Evolutionary conservation across 2,797 vertebrate genomes (phyloP).

Genomic region (Acanthurus tractus): DNA sequence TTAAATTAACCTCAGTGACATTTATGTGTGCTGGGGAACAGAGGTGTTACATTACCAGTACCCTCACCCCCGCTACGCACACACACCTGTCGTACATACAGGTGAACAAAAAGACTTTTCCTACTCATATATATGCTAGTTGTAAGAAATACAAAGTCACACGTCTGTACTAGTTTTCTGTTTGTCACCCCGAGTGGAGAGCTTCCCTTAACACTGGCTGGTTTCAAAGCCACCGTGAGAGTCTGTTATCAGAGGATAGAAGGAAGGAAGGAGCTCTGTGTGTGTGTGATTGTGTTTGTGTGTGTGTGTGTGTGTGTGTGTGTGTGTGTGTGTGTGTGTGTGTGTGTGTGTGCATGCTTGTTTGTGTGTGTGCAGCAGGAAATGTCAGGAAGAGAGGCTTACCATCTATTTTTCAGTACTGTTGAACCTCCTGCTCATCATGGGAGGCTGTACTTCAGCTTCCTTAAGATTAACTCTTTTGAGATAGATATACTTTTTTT

Average conservation of each 20-base stretch:
- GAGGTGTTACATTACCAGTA: constrained; percentile 79
- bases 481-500: constrained; percentile 62
- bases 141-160: constrained; percentile 51
- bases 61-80: constrained; percentile 60
- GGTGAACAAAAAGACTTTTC: constrained; percentile 67
- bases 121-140: constrained; percentile 45
- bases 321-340: constrained; percentile 20
- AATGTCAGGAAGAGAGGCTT: constrained; percentile 77
- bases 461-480: constrained; percentile 66
- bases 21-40: constrained; percentile 78
- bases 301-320: constrained; percentile 24
- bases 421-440: constrained; percentile 71
- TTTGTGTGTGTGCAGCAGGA: constrained; percentile 64
- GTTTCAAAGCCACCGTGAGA: constrained; percentile 53
- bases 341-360: constrained; percentile 17
- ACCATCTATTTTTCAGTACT: constrained; percentile 81
- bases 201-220: constrained; percentile 54
- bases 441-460: constrained; percentile 54
- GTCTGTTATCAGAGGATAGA: constrained; percentile 44
- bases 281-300: constrained; percentile 29
- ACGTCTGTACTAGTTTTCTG: constrained; percentile 40
- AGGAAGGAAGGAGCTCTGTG: constrained; percentile 22
- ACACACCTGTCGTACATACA: constrained; percentile 74
- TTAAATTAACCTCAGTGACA: constrained; percentile 85
- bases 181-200: constrained; percentile 49